Base-by-base conservation (phyloP, 2,797 vertebrate species). In the Eleutherodactylus coqui region DNA sequence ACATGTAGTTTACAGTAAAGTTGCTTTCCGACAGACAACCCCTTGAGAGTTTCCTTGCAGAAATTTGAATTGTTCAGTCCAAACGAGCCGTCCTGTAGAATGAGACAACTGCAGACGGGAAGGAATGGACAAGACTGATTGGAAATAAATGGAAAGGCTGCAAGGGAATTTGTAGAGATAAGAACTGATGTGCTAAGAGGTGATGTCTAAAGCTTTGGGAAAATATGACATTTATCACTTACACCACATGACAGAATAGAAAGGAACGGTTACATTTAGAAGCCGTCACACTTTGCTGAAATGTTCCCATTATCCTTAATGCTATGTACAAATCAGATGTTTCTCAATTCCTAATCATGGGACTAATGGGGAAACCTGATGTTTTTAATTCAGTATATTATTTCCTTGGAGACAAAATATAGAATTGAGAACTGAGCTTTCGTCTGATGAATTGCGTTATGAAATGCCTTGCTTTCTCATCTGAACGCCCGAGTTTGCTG, bases 211-310 rank as follows among this genome's bases (percentile, higher is more conserved):
- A 53, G 14, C 27, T 75, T 51, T 49, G 47, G 29, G 9, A 32
- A 76, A 75, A 19, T 29, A 76, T 76, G 75, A 76, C 75, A 34
- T 76, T 76, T 76, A 49, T 76, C 75, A 76, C 70, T 73, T 76
- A 51, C 29, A 76, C 47, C 75, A 76, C 75, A 49, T 51, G 73
- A 75, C 73, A 75, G 45, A 24, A 53, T 49, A 76, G 16, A 76
- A 34, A 53, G 27, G 45, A 47, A 34, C 47, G 51, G 47, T 75
- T 49, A 21, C 9, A 32, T 53, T 24, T 36, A 49, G 7, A 32
- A 29, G 73, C 73, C 34, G 45, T 75, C 73, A 32, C 45, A 32
- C 51, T 21, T 76, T 76, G 27, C 53, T 51, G 47, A 8, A 51
- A 76, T 76, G 3, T 11, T 34, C 75, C 75, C 47, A 51, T 17